Percentiles rank a stretch among this genome's conserved stretches.
Conservation (phyloP, 2,888 invertebrate species). For the Hedychridium roseum region DNA sequence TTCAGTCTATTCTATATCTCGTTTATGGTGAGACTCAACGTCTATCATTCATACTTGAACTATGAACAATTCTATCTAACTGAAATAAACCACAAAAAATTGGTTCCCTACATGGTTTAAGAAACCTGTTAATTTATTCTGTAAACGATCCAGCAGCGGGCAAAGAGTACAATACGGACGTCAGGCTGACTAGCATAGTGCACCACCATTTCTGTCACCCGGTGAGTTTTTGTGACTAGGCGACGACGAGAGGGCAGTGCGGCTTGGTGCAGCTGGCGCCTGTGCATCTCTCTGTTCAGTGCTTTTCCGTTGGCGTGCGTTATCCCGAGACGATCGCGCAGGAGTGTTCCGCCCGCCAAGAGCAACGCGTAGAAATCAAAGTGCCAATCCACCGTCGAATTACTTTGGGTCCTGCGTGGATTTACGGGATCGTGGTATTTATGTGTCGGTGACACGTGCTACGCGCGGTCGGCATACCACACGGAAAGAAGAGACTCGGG, state of each 20-base stretch:
- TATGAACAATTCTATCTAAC: too few species aligned
- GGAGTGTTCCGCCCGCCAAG: neutral
- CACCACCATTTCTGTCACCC: constrained; percentile 52
- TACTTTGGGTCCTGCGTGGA: neutral
- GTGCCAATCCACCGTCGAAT: neutral
- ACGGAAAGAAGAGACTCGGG: neutral
- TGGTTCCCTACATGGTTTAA: too few species aligned
- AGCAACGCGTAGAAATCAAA: neutral
- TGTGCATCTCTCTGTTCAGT: constrained; percentile 28
- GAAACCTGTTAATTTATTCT: too few species aligned
- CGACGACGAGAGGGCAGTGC: constrained; percentile 39
- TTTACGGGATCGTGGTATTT: too few species aligned
- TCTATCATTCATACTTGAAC: too few species aligned
- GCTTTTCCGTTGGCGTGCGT: constrained; percentile 33
- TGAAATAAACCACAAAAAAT: too few species aligned
- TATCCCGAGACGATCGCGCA: neutral
- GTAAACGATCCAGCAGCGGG: too few species aligned
- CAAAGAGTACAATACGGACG: too few species aligned
- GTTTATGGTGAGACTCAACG: too few species aligned
- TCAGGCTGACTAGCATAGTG: constrained; percentile 38
- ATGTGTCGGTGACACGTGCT: constrained; percentile 4
- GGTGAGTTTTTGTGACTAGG: constrained; percentile 45
- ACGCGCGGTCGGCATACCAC: neutral
- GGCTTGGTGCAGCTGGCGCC: constrained; percentile 40
- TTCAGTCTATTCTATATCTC: too few species aligned